phyloP scores from a whole-genome alignment of 2,797 vertebrate genomes.

The Corythornis leucogaster region DNA sequence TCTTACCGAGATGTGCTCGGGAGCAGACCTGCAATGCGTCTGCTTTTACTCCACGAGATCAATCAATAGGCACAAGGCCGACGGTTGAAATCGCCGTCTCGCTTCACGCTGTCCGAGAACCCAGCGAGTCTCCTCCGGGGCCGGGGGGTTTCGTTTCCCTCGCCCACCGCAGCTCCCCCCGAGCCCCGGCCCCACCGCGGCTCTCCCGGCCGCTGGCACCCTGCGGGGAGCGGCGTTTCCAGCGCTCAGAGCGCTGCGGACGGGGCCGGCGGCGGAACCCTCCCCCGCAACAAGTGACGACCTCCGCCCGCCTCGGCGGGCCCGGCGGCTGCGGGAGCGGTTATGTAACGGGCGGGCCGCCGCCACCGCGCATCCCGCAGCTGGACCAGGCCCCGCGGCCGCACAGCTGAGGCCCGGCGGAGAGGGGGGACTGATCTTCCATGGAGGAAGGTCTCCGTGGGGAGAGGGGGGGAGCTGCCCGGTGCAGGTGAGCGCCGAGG shows the following conservation, averaged over 20 bases:
- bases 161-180: neutral
- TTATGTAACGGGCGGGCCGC: conserved; percentile 29
- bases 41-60: conserved; percentile 52
- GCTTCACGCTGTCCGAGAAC: neutral
- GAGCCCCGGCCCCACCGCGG: neutral
- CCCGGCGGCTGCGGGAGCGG: neutral
- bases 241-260: too few species aligned
- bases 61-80: conserved; percentile 43
- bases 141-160: neutral
- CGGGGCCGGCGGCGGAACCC: neutral
- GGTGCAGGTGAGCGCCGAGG: neutral
- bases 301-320: neutral
- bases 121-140: neutral
- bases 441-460: neutral
- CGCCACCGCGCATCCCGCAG: neutral
- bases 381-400: neutral
- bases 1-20: conserved; percentile 9
- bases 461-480: too few species aligned
- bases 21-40: conserved; percentile 79
- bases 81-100: neutral
- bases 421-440: neutral
- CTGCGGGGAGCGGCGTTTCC: too few species aligned
- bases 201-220: neutral
- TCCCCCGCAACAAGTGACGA: conserved; percentile 33
- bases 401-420: neutral